Evolutionary conservation across 2,888 invertebrate species (phyloP).

Genomic region (Drosophila cognata): DNA sequence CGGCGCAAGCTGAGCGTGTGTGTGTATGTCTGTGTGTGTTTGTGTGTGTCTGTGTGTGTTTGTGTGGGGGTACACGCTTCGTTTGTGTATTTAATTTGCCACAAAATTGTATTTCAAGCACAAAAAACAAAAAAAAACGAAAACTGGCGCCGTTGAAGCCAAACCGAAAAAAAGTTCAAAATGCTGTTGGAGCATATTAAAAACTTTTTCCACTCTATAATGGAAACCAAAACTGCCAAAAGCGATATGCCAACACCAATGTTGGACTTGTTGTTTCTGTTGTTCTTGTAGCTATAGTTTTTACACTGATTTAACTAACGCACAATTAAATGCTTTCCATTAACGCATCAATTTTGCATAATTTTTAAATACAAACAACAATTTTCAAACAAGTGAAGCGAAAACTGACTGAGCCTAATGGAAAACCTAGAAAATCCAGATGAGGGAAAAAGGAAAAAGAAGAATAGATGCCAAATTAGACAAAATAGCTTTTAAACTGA

Average conservation of each 20-base stretch:
- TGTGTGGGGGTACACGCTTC: conserved; percentile 51
- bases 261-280: conserved; percentile 27
- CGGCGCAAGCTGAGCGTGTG: conserved; percentile 47
- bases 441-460: not conserved
- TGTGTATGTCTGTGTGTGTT: conserved; percentile 1
- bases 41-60: conserved; percentile 20
- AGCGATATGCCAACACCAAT: conserved; percentile 41
- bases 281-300: not conserved
- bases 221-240: conserved; percentile 39
- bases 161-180: conserved; percentile 52
- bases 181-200: conserved; percentile 68
- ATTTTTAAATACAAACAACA: conserved; percentile 5
- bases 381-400: not conserved
- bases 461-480: not conserved
- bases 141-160: conserved; percentile 19
- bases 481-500: not conserved
- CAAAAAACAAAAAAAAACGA: conserved; percentile 18
- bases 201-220: conserved; percentile 60
- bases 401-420: not conserved
- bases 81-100: conserved; percentile 77
- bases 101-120: conserved; percentile 69
- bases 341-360: conserved; percentile 3
- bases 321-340: conserved; percentile 16
- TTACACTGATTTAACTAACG: conserved; percentile 9
- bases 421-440: not conserved